These are phyloP conservation scores for Pristionchus fissidentatus DNA, from an alignment of 2,888 invertebrate species.

Conservation along the genomic window DNA sequence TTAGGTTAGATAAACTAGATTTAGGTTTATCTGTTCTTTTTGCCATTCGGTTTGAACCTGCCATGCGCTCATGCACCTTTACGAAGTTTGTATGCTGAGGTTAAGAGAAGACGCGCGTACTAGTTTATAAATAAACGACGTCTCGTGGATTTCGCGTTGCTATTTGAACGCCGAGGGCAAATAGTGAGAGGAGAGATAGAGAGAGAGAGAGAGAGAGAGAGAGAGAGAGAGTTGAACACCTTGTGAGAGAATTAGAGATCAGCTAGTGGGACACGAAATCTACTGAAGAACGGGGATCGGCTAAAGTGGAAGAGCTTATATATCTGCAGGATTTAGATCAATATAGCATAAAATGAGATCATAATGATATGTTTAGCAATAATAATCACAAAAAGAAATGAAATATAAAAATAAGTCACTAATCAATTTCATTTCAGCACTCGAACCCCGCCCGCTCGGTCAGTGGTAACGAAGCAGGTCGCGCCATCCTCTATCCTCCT, in stretches of 20 bases:
- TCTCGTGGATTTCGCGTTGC: too few relatives aligned
- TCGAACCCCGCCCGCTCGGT: constrained; percentile 75
- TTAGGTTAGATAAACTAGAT: not conserved
- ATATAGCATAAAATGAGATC: too few relatives aligned
- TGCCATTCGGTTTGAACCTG: not conserved
- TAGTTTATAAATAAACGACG: constrained; percentile 29
- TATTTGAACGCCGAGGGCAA: constrained; percentile 10
- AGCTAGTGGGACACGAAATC: not conserved
- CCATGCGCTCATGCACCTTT: not conserved
- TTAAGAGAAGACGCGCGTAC: too few relatives aligned
- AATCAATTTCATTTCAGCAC: constrained; percentile 66
- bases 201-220: too few relatives aligned
- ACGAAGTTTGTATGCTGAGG: constrained; percentile 19
- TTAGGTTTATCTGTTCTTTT: not conserved
- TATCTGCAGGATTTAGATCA: too few relatives aligned
- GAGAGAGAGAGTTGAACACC: not conserved
- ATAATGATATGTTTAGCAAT: not conserved
- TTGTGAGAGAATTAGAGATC: not conserved
- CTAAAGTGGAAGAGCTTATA: too few relatives aligned
- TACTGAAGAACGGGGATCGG: not conserved
- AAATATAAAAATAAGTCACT: not conserved
- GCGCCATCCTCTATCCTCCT: constrained; percentile 42
- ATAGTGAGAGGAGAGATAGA: not conserved
- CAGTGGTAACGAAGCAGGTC: constrained; percentile 64
- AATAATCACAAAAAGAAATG: not conserved